Evolutionary conservation across 2,888 invertebrate genomes (phyloP), one percentile per base, ranked within the genome.

Genomic region (Volucella bombylans): DNA sequence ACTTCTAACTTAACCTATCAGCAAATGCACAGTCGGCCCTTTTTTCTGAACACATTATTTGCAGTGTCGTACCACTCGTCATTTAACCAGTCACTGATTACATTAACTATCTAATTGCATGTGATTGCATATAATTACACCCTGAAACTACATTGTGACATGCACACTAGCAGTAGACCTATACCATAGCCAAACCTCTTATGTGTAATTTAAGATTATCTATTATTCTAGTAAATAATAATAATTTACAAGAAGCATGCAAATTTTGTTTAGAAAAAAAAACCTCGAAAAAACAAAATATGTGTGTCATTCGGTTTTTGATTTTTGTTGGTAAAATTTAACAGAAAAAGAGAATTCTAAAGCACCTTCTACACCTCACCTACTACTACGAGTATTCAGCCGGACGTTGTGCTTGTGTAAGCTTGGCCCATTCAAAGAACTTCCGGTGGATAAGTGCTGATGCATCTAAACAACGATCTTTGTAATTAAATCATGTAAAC

Each of bases 221-320:
- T 76, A 67, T 80, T 71, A 74, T 76, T 74, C 65, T 54, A 50
- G 74, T 69, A 79, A 79, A 83, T 80, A 80, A 83, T 83, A 74
- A 79, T 80, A 79, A 79, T 83, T 79, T 79, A 71, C 80, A 47
- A 74, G 62, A 47, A 74, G 62, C 83, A 80, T 82, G 82, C 78
- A 78, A 83, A 80, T 83, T 83, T 65, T 12, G 18, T 31, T 31
- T 0, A 23, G 2, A 23, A 31, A 31, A 82, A 67, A 62, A 72
- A 67, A 18, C 65, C 71, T 71, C 31, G 23, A 67, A 62, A 62
- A 72, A 31, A 31, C 64, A 59, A 74, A 83, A 68, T 71, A 31
- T 31, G 59, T 23, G 55, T 83, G 83, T 80, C 80, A 76, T 59
- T 79, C 45, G 47, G 47, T 59, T 47, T 55, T 57, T 10, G 14